phyloP scores from a whole-genome alignment of 2,113 vertebrate genomes.

The Hydrolagus affinis region DNA sequence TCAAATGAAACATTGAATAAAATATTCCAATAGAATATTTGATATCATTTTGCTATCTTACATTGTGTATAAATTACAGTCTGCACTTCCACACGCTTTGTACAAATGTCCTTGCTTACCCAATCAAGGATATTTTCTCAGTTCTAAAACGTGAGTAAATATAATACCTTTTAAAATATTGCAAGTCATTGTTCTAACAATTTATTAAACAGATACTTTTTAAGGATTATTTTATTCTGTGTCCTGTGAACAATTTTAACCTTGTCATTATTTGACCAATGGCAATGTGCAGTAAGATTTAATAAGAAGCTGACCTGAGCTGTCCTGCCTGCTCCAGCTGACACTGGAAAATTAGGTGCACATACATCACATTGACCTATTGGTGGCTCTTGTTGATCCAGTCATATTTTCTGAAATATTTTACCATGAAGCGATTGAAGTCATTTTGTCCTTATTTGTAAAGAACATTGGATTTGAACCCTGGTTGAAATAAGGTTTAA shows the following conservation, averaged over 20 bases:
- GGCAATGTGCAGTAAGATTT: slow-evolving; percentile 43
- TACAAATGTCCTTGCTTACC: background rate
- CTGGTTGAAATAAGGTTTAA: background rate
- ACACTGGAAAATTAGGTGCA: slow-evolving; percentile 34
- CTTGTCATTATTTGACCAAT: slow-evolving; percentile 41
- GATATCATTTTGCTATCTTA: slow-evolving; percentile 1
- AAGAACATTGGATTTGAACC: background rate
- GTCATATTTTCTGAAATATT: background rate
- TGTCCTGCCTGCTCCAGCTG: slow-evolving; percentile 34
- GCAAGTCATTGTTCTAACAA: no score
- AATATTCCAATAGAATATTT: slow-evolving; percentile 14
- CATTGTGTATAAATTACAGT: background rate
- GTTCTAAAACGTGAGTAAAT: background rate
- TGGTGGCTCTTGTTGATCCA: slow-evolving; percentile 36
- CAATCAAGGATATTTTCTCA: background rate
- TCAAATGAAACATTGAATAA: slow-evolving; percentile 26
- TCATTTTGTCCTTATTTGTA: background rate
- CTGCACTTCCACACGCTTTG: no score
- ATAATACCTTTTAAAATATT: background rate
- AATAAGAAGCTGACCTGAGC: slow-evolving; percentile 41
- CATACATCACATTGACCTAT: slow-evolving; percentile 32
- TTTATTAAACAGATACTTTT: no score
- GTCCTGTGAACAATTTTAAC: slow-evolving; percentile 39
- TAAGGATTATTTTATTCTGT: background rate
- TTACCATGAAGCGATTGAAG: background rate